Evolutionary conservation across 2,113 vertebrate genomes (phyloP), one percentile per base, ranked within the genome.

Genomic region (Hypomesus transpacificus): DNA sequence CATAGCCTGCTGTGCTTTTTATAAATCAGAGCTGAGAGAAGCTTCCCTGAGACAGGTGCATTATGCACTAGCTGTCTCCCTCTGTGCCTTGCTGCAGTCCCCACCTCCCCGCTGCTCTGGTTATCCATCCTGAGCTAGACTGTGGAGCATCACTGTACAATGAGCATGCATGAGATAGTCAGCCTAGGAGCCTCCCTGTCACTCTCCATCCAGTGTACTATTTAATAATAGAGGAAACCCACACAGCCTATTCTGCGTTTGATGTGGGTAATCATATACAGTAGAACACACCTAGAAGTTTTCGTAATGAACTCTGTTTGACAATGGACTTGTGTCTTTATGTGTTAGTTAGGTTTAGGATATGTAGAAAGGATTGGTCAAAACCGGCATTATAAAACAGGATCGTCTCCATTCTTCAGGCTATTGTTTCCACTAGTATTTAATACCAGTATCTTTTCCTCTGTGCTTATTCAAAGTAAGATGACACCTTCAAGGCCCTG

Each of bases 381-480:
- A 13, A 46, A 46, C 9, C 39, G 13, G 0, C 39, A 46, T 46
- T 2, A 46, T 18, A 2, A 78, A 74, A 82, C 46, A 3, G 21
- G 7, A 66, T 73, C 17, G 71, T 62, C 50, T 69, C 59, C 79
- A 31, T 26, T 34, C 58, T 81, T 70, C 20, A 52, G 52, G 68
- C 67, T 78, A 67, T 85, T 89, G 85, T 78, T 82, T 78, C 66
- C 54, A 50, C 57, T 66, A n/a, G 68, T 82, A 84, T 82, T 80
- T 83, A 84, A 79, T 72, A 84, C 70, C 70, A 64, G 74, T 26
- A 20, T 56, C 63, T 68, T 76, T 80, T 52, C 51, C 54, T 34
- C 71, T 24, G 22, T 75, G 73, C 82, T 80, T 80, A 81, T 86
- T 87, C 77, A 89, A 87, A 87, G 87, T 89, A 84, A 87, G 81